Evolutionary conservation across 2,113 vertebrate species (phyloP).

Genomic region (Xyrauchen texanus): DNA sequence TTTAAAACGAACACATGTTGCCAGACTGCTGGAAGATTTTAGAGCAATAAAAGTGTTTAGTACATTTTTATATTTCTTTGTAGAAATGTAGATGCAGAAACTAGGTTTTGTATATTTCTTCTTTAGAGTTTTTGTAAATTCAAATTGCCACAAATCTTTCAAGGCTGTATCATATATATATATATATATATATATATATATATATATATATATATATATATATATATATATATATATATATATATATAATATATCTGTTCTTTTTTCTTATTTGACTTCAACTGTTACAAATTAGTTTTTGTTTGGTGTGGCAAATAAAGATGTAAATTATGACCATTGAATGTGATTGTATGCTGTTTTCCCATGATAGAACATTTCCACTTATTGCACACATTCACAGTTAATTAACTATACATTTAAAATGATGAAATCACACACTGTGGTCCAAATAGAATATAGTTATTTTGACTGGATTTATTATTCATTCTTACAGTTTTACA

Average conservation of each 20-base stretch:
- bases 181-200: no score
- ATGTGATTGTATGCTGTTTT: background rate
- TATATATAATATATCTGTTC: no score
- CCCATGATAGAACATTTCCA: background rate
- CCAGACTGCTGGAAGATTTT: constrained; percentile 54
- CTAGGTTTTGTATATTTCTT: constrained; percentile 80
- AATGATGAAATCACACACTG: no score
- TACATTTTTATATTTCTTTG: constrained; percentile 84
- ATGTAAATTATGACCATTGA: constrained; percentile 76
- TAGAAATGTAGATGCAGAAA: constrained; percentile 65
- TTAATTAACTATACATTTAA: no score
- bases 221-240: no score
- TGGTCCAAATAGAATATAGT: no score
- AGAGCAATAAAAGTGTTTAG: constrained; percentile 73
- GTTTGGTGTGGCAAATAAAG: constrained; percentile 83
- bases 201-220: no score
- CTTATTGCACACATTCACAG: background rate
- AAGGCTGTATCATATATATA: constrained; percentile 65
- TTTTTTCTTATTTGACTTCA: constrained; percentile 70
- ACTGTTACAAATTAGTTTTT: constrained; percentile 77
- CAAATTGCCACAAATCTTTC: constrained; percentile 52
- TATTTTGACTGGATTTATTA: no score
- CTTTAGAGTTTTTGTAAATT: constrained; percentile 76
- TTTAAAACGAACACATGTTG: constrained; percentile 52
- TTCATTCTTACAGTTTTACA: no score